These are phyloP conservation scores for Pleuronectes platessa DNA, from an alignment of 2,113 vertebrate genomes.

Conservation along the genomic window DNA sequence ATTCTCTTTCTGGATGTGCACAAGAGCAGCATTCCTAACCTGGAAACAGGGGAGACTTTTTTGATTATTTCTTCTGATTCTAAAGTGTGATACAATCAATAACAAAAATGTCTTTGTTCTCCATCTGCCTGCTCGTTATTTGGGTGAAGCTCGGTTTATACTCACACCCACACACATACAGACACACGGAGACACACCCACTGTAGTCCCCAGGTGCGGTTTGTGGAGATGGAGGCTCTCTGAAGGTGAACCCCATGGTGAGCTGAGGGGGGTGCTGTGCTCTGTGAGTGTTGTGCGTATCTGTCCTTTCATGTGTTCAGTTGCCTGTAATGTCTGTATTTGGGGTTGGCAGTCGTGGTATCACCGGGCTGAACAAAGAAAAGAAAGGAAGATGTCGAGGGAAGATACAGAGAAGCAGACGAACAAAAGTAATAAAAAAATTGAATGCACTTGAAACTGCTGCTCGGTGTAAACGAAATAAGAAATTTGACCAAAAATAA, in stretches of 20 bases:
- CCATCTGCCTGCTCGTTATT: slow-evolving; percentile 38
- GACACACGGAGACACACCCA: slow-evolving; percentile 46
- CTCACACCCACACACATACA: background rate
- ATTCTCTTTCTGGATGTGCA: background rate
- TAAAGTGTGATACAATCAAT: slow-evolving; percentile 44
- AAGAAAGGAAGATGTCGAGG: background rate
- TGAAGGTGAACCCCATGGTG: slow-evolving; percentile 76
- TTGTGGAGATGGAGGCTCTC: slow-evolving; percentile 61
- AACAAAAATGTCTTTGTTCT: slow-evolving; percentile 63
- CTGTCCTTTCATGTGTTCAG: slow-evolving; percentile 57
- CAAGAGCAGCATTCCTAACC: background rate
- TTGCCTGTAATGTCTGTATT: slow-evolving; percentile 46
- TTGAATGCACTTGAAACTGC: background rate
- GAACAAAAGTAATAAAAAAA: background rate
- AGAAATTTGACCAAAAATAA: background rate
- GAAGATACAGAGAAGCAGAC: background rate
- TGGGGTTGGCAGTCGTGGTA: slow-evolving; percentile 11
- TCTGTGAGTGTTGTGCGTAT: slow-evolving; percentile 35
- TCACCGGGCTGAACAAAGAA: slow-evolving; percentile 3
- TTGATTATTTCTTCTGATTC: slow-evolving; percentile 34
- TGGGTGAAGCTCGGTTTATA: slow-evolving; percentile 2
- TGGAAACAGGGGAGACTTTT: background rate
- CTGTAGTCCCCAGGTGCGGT: slow-evolving; percentile 59
- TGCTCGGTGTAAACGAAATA: background rate
- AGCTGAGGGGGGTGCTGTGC: slow-evolving; percentile 49